These are phyloP conservation scores for Aleiodes sp. DNA, from an alignment of 1,140 invertebrate genomes.

Conservation along the genomic window DNA sequence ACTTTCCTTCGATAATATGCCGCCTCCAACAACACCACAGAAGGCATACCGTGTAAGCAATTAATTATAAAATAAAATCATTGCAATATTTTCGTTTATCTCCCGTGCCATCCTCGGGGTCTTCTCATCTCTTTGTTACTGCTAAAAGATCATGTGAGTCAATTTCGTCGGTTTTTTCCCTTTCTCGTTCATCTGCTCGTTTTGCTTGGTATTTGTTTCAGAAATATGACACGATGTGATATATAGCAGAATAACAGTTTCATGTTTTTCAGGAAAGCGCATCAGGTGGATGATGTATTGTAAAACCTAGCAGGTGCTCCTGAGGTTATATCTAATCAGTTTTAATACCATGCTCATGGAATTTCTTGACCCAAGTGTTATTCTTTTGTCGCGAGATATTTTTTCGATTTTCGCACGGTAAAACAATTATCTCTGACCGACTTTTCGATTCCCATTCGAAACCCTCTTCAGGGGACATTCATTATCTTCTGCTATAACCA, in stretches of 20 bases:
- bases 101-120: not conserved
- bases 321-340: not conserved
- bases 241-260: no score
- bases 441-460: no score
- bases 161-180: not conserved
- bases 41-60: slow-evolving; percentile 16
- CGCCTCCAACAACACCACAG: not conserved
- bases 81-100: slow-evolving; percentile 1
- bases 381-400: not conserved
- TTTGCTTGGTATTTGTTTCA: not conserved
- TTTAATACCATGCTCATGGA: not conserved
- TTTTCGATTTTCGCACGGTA: no score
- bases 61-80: slow-evolving; percentile 19
- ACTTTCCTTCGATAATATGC: slow-evolving; percentile 31
- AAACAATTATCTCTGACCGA: no score
- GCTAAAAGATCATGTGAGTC: not conserved
- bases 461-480: no score
- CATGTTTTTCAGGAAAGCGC: not conserved
- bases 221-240: not conserved
- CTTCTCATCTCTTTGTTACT: not conserved
- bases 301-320: not conserved
- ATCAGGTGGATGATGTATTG: slow-evolving; percentile 5
- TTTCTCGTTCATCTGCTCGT: not conserved
- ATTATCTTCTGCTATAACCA: no score
- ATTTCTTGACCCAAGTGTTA: not conserved